Conservation (phyloP, 2,888 invertebrate genomes). For the Belgica antarctica region DNA sequence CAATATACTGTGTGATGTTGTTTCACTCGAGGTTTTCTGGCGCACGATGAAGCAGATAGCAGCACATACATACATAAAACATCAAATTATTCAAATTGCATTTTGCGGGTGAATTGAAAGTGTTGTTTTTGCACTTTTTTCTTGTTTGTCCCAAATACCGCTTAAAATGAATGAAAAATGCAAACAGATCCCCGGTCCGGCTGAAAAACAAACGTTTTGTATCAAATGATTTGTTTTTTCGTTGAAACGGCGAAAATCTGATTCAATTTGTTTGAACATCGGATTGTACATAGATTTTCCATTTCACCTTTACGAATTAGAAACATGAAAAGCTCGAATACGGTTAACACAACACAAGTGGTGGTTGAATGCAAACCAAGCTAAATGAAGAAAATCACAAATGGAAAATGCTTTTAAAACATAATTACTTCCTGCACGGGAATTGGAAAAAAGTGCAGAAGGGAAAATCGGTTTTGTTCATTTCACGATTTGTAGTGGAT, state of each 20-base stretch:
- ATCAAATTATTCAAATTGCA: conserved; percentile 34
- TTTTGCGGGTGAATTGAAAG: background rate
- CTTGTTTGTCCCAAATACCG: background rate
- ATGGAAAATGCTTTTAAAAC: no score
- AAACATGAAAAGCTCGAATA: conserved; percentile 1
- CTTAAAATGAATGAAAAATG: background rate
- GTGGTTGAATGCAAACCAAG: no score
- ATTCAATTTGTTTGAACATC: conserved; percentile 19
- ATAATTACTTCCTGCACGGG: no score
- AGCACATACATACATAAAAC: no score
- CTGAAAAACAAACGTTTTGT: conserved; percentile 5
- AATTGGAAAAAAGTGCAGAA: no score
- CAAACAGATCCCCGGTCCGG: background rate
- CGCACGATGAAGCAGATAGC: no score
- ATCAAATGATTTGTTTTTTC: background rate
- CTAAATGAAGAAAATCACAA: no score
- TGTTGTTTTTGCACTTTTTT: conserved; percentile 14
- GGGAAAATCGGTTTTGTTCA: no score
- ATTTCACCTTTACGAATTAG: background rate
- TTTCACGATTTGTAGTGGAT: no score
- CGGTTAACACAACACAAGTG: no score
- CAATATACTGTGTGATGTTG: conserved; percentile 14
- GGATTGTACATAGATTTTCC: background rate
- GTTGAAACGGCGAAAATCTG: background rate
- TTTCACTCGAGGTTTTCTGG: background rate